Evolutionary conservation across 2,797 vertebrate species (phyloP).

Genomic region (Manis pentadactyla): DNA sequence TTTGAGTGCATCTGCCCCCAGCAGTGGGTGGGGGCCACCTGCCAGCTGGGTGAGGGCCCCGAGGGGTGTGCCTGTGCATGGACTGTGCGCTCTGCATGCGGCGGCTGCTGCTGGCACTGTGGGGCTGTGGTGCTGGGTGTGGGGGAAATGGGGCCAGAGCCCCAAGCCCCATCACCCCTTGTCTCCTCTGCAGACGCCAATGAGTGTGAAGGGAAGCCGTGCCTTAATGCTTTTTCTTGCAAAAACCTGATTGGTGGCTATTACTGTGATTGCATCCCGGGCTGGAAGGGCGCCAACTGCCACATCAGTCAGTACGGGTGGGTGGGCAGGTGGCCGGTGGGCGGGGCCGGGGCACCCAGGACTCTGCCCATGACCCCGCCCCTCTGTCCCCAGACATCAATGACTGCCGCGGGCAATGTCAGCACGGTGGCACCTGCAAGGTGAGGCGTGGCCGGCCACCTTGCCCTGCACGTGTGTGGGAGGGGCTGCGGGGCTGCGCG

Average conservation of each 20-base stretch:
- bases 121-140: not conserved
- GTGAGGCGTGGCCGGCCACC: slow-evolving; percentile 83
- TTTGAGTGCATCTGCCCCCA: slow-evolving; percentile 95
- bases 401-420: slow-evolving; percentile 94
- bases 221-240: slow-evolving; percentile 97
- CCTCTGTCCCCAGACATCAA: slow-evolving; percentile 87
- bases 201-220: slow-evolving; percentile 96
- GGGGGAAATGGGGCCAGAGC: not conserved
- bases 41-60: slow-evolving; percentile 92
- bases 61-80: fast-evolving
- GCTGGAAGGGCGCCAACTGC: slow-evolving; percentile 98
- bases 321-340: slow-evolving; percentile 57
- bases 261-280: slow-evolving; percentile 96
- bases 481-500: fast-evolving
- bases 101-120: not conserved
- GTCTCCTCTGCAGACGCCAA: slow-evolving; percentile 95
- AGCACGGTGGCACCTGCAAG: slow-evolving; percentile 95
- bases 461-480: fast-evolving
- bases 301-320: slow-evolving; percentile 96
- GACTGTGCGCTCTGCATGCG: not conserved
- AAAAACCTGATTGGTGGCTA: slow-evolving; percentile 99
- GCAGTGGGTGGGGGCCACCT: slow-evolving; percentile 96
- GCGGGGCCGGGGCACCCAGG: fast-evolving
- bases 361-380: not conserved
- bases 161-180: slow-evolving; percentile 81